A percentile compares a stretch with the other conserved stretches of the same genome.
Evolutionary conservation across 2,888 invertebrate genomes (phyloP).

Genomic region (Dolichopus griseipennis): DNA sequence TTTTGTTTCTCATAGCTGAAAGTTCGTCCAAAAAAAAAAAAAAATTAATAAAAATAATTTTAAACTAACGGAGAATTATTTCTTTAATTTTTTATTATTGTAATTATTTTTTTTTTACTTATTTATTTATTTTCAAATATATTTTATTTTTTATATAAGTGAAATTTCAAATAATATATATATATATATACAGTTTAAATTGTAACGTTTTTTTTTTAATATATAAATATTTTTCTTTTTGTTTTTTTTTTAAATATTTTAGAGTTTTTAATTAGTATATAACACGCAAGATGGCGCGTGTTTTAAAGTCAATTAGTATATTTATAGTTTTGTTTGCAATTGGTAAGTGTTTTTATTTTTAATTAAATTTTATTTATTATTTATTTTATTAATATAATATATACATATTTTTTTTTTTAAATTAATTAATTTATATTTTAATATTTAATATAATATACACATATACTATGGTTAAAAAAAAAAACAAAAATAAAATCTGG

Average conservation of each 20-base stretch:
- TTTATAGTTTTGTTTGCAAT: slow-evolving; percentile 36
- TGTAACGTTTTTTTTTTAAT: too few relatives aligned
- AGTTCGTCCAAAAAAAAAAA: neutral
- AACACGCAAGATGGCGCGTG: slow-evolving; percentile 40
- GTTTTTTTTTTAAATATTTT: slow-evolving; percentile 16
- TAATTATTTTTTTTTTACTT: slow-evolving; percentile 2
- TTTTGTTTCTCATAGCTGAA: neutral
- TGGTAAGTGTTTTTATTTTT: slow-evolving; percentile 33
- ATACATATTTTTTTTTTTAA: too few relatives aligned
- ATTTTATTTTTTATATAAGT: neutral
- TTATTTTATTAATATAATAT: neutral
- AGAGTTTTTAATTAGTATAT: slow-evolving; percentile 26
- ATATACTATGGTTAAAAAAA: neutral
- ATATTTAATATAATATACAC: too few relatives aligned
- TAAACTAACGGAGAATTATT: neutral
- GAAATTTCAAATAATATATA: neutral
- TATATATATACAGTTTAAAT: too few relatives aligned
- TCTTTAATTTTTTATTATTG: slow-evolving; percentile 12
- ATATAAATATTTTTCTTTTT: slow-evolving; percentile 15
- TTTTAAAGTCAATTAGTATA: slow-evolving; percentile 38
- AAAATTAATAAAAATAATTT: too few relatives aligned
- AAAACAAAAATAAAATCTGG: too few relatives aligned
- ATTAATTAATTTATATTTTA: too few relatives aligned
- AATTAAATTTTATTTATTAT: neutral
- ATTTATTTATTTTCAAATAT: neutral